phyloP scores from a whole-genome alignment of 2,113 vertebrate species.

The Illadopsis cleaveri region DNA sequence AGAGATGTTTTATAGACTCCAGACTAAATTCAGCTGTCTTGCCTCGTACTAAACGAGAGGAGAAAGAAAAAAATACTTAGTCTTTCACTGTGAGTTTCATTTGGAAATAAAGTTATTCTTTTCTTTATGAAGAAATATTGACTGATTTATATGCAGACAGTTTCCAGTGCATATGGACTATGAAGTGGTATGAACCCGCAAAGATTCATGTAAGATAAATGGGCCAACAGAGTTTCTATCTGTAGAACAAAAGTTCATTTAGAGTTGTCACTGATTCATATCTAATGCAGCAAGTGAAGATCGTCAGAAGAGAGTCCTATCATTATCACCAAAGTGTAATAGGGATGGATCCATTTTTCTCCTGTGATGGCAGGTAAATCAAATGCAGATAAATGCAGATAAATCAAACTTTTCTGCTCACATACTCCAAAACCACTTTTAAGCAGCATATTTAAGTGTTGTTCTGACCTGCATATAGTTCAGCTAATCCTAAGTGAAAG shows the following conservation, averaged over 20 bases:
- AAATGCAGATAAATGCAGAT: neutral
- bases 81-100: neutral
- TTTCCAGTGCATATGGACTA: neutral
- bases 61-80: neutral
- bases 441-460: neutral
- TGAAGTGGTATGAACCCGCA: neutral
- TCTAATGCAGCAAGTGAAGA: neutral
- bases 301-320: neutral
- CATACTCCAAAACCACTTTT: neutral
- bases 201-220: neutral
- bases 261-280: neutral
- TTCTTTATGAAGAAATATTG: neutral
- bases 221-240: neutral
- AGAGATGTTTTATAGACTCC: neutral
- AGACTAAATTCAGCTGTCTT: neutral
- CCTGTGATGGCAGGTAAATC: neutral
- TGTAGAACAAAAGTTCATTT: conserved; percentile 5
- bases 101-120: neutral
- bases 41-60: neutral
- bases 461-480: neutral
- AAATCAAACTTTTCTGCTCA: neutral
- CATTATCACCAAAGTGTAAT: neutral
- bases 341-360: neutral
- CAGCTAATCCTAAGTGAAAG: neutral
- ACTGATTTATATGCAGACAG: neutral